Evolutionary conservation across 2,113 vertebrate genomes (phyloP).

Genomic region (Silurus glanis): DNA sequence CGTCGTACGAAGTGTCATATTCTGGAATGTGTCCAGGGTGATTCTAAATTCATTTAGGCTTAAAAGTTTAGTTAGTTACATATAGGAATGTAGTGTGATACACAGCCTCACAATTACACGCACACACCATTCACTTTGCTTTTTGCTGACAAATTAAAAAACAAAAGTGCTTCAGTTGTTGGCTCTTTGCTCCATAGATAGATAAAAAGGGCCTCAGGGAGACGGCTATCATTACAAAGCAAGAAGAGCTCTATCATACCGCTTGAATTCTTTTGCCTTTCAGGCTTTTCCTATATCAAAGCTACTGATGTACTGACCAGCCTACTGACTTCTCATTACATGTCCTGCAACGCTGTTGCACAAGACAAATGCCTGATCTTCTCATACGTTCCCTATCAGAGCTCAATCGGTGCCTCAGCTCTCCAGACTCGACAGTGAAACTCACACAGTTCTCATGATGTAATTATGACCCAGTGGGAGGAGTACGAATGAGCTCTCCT

Average conservation of each 20-base stretch:
- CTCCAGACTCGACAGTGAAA: background rate
- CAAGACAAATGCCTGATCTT: background rate
- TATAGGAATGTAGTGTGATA: background rate
- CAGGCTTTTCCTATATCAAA: slow-evolving; percentile 32
- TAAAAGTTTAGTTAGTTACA: background rate
- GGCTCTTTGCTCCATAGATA: background rate
- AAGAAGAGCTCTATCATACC: background rate
- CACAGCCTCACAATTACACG: background rate
- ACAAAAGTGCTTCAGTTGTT: background rate
- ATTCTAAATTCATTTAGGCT: background rate
- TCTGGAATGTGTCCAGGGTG: background rate
- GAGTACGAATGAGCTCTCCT: slow-evolving; percentile 9
- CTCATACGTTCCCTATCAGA: background rate
- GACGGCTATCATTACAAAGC: slow-evolving; percentile 24
- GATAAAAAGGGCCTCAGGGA: slow-evolving; percentile 13
- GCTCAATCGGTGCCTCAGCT: background rate
- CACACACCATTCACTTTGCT: background rate
- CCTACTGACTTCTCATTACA: slow-evolving; percentile 16
- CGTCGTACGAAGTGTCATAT: background rate
- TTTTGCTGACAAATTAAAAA: slow-evolving; percentile 26
- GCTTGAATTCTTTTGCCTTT: background rate
- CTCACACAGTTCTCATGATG: background rate
- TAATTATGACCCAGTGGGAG: slow-evolving; percentile 18
- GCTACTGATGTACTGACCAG: slow-evolving; percentile 5
- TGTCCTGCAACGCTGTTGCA: background rate